A percentile compares a stretch with the other conserved stretches of the same genome.
phyloP scores from a whole-genome alignment of 2,888 invertebrate genomes.

The Chaitophorus viminalis region DNA sequence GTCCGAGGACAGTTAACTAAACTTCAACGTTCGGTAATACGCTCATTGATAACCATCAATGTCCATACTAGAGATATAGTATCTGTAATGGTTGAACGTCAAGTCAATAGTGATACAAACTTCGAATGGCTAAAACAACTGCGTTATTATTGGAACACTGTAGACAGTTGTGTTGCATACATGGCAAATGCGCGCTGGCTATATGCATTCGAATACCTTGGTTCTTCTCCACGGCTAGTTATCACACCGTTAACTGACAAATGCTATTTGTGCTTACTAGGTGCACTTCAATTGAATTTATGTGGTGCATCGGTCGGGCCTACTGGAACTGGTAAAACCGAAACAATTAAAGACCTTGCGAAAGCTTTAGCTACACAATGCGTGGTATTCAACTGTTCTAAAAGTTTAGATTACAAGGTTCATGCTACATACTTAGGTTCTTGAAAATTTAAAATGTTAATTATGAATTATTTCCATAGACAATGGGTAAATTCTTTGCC shows the following conservation, averaged over 20 bases:
- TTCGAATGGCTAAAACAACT: slow-evolving; percentile 94
- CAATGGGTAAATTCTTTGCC: slow-evolving; percentile 77
- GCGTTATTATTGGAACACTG: slow-evolving; percentile 86
- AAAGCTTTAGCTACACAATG: slow-evolving; percentile 96
- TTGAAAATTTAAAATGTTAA: background rate
- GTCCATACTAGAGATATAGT: slow-evolving; percentile 91
- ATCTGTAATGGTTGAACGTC: slow-evolving; percentile 73
- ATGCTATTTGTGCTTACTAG: slow-evolving; percentile 90
- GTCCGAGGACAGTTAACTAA: slow-evolving; percentile 78
- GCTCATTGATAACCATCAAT: slow-evolving; percentile 89
- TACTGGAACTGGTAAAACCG: slow-evolving; percentile 78
- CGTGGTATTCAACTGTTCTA: slow-evolving; percentile 96
- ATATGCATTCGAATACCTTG: slow-evolving; percentile 95
- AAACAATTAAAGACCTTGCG: slow-evolving; percentile 93
- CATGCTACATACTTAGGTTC: slow-evolving; percentile 69
- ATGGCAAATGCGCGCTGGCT: slow-evolving; percentile 90
- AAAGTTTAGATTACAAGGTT: slow-evolving; percentile 91
- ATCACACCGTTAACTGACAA: slow-evolving; percentile 95
- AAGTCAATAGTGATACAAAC: slow-evolving; percentile 63
- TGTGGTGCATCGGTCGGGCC: slow-evolving; percentile 79
- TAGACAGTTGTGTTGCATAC: slow-evolving; percentile 71
- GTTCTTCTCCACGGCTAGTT: slow-evolving; percentile 86
- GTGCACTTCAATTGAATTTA: slow-evolving; percentile 77
- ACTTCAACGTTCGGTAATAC: slow-evolving; percentile 80
- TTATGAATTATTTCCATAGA: slow-evolving; percentile 69